A percentile compares a stretch with the other conserved stretches of the same genome.
phyloP scores from a whole-genome alignment of 2,113 vertebrate genomes.

The Perca schrenkii region DNA sequence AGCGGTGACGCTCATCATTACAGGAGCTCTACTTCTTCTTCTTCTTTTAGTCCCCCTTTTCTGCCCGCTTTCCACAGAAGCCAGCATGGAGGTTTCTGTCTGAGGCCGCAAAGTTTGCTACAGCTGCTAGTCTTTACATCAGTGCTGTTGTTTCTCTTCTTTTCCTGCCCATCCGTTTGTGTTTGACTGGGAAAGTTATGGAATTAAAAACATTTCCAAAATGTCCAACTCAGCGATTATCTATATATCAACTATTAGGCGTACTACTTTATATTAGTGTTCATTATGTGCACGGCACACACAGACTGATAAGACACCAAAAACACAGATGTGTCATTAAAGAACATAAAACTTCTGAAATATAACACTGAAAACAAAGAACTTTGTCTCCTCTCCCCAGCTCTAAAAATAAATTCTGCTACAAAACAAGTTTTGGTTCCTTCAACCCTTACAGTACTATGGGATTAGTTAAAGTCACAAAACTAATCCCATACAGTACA shows the following conservation, averaged over 20 bases:
- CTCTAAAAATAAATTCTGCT: neutral
- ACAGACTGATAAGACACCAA: neutral
- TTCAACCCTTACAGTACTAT: neutral
- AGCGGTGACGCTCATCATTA: conserved; percentile 11
- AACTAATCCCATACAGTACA: no score
- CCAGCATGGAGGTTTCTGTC: conserved; percentile 4
- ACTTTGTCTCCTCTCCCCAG: neutral
- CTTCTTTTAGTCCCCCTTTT: conserved; percentile 9
- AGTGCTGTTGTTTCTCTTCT: no score
- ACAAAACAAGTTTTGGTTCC: neutral
- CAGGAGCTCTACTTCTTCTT: conserved; percentile 1
- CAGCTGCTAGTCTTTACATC: neutral
- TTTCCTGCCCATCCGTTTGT: neutral
- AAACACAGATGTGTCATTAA: neutral
- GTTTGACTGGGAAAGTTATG: neutral
- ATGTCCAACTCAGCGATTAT: neutral
- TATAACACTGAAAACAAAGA: conserved; percentile 2
- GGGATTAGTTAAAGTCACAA: no score
- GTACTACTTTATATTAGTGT: neutral
- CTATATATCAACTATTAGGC: no score
- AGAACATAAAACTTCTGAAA: neutral
- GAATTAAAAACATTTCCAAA: neutral
- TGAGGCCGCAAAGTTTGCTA: neutral
- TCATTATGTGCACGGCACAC: neutral
- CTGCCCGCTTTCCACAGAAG: conserved; percentile 11